These are phyloP conservation scores for Hyles vespertilio DNA, from an alignment of 1,140 invertebrate species.

Conservation along the genomic window DNA sequence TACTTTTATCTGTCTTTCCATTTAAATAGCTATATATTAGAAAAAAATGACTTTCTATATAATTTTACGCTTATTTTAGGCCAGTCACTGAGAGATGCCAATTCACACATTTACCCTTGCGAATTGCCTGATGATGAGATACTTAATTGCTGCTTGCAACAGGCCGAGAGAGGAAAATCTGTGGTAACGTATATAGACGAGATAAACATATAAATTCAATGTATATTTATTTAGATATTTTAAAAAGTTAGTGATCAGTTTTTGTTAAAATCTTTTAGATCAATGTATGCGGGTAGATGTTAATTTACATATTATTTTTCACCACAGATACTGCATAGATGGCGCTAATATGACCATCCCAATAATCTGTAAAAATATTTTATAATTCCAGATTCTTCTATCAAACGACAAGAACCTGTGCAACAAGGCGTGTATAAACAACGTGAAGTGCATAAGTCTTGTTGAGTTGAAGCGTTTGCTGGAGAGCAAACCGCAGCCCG, in stretches of 20 bases:
- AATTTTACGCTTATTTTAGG: slow-evolving; percentile 31
- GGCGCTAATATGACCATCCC: too few relatives aligned
- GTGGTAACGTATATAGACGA: slow-evolving; percentile 39
- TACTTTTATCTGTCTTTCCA: too few relatives aligned
- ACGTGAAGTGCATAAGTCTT: slow-evolving; percentile 34
- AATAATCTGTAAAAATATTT: neutral
- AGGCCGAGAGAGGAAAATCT: slow-evolving; percentile 54
- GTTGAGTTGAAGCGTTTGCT: slow-evolving; percentile 33
- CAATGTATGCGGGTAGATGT: too few relatives aligned
- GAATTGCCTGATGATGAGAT: slow-evolving; percentile 65
- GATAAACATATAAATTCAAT: too few relatives aligned
- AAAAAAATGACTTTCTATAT: slow-evolving; percentile 4
- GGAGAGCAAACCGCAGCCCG: slow-evolving; percentile 29
- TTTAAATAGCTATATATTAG: too few relatives aligned
- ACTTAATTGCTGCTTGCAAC: slow-evolving; percentile 60
- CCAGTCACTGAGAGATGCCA: slow-evolving; percentile 57
- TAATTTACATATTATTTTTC: too few relatives aligned
- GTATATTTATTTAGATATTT: too few relatives aligned
- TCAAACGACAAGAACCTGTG: slow-evolving; percentile 64
- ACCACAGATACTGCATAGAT: too few relatives aligned
- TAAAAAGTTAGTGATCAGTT: neutral
- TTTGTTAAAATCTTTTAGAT: slow-evolving; percentile 2
- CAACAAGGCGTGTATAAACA: slow-evolving; percentile 56
- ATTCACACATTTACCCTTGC: slow-evolving; percentile 65
- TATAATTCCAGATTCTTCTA: slow-evolving; percentile 45